phyloP scores from a whole-genome alignment of 2,888 invertebrate species.

The Acronicta leporina region DNA sequence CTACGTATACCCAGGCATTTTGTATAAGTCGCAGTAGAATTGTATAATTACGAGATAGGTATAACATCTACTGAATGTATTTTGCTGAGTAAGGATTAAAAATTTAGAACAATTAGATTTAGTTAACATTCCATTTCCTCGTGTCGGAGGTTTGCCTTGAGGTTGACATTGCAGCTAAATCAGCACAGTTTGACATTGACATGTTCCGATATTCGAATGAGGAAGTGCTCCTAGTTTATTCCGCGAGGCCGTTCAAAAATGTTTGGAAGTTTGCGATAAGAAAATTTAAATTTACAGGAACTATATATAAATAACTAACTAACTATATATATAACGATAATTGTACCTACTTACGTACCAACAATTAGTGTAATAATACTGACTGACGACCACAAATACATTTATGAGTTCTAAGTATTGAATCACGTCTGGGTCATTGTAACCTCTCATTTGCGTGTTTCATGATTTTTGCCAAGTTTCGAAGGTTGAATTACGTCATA shows the following conservation, averaged over 20 bases:
- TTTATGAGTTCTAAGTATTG: slow-evolving; percentile 63
- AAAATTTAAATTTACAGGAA: slow-evolving; percentile 21
- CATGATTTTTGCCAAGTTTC: slow-evolving; percentile 66
- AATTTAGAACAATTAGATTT: slow-evolving; percentile 59
- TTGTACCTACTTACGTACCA: too few relatives aligned
- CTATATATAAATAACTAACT: slow-evolving; percentile 16
- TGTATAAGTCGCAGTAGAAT: too few relatives aligned
- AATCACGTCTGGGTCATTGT: slow-evolving; percentile 71
- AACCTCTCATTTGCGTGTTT: slow-evolving; percentile 66
- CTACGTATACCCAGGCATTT: too few relatives aligned
- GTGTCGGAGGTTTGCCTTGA: slow-evolving; percentile 73
- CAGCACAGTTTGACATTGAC: slow-evolving; percentile 83
- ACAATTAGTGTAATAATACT: slow-evolving; percentile 44
- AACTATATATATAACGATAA: too few relatives aligned
- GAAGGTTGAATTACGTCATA: slow-evolving; percentile 76
- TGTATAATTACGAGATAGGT: too few relatives aligned
- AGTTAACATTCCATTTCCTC: slow-evolving; percentile 71
- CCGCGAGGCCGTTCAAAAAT: slow-evolving; percentile 62
- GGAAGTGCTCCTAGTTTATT: slow-evolving; percentile 77
- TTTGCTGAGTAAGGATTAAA: too few relatives aligned
- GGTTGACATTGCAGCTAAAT: slow-evolving; percentile 84
- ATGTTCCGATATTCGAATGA: slow-evolving; percentile 81
- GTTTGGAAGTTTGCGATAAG: slow-evolving; percentile 45
- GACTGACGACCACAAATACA: slow-evolving; percentile 52
- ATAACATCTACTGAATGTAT: too few relatives aligned